Conservation (phyloP, 2,113 vertebrate genomes). For the Heteronetta atricapilla region DNA sequence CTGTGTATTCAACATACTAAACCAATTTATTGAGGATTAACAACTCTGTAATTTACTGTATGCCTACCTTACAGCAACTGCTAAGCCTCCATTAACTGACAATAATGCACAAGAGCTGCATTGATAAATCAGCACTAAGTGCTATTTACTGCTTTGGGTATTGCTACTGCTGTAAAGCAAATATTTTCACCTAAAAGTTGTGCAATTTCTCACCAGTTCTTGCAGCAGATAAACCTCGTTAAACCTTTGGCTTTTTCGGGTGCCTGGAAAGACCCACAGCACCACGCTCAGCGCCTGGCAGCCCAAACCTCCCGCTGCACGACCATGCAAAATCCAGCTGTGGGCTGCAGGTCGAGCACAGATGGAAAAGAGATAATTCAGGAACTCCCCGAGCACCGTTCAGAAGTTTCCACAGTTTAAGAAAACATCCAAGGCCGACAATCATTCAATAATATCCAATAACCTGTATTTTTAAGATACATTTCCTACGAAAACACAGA, state of each 20-base stretch:
- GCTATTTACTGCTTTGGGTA: background rate
- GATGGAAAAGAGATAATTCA: background rate
- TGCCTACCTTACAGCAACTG: background rate
- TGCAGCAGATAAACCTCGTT: background rate
- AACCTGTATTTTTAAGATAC: background rate
- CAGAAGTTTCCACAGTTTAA: background rate
- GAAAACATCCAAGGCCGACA: background rate
- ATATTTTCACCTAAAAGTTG: constrained; percentile 29
- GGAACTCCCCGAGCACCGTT: background rate
- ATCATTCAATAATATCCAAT: background rate
- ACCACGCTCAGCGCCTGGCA: background rate
- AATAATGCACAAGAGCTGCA: background rate
- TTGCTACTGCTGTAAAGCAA: background rate
- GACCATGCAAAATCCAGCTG: constrained; percentile 15
- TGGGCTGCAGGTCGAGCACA: background rate
- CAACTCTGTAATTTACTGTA: constrained; percentile 11
- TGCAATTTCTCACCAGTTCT: background rate
- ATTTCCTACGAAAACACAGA: background rate
- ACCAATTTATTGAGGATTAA: constrained; percentile 43
- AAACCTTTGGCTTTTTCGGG: constrained; percentile 11
- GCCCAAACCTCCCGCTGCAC: background rate
- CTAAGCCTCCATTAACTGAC: background rate
- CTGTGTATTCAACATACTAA: constrained; percentile 49
- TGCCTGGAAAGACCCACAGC: background rate
- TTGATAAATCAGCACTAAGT: background rate